phyloP scores from a whole-genome alignment of 2,888 invertebrate species.

The Torymus texanus region DNA sequence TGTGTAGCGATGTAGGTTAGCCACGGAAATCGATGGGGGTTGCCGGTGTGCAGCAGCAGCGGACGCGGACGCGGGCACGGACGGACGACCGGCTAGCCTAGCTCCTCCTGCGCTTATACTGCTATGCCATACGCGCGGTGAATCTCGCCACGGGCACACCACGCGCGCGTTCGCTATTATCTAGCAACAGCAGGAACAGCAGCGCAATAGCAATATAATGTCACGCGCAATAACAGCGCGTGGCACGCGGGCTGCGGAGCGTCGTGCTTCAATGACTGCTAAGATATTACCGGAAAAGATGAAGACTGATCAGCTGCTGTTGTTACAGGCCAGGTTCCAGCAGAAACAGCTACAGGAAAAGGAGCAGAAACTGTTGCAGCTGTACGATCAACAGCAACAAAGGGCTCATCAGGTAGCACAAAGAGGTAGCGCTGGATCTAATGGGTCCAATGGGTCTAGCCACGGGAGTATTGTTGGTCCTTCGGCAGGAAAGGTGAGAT shows the following conservation, averaged over 20 bases:
- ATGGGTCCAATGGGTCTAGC: constrained; percentile 72
- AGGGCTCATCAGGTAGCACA: constrained; percentile 80
- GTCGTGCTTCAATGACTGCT: not conserved
- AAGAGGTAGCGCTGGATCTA: constrained; percentile 76
- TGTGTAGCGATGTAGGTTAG: constrained; percentile 62
- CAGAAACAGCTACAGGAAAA: constrained; percentile 89
- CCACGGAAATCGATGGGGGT: constrained; percentile 65
- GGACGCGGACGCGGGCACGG: no score
- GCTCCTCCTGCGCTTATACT: no score
- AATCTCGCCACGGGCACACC: no score
- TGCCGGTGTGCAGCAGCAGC: not conserved
- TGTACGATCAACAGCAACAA: constrained; percentile 83
- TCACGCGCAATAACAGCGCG: not conserved
- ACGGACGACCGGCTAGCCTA: no score
- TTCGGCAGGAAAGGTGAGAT: constrained; percentile 20
- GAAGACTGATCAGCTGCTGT: constrained; percentile 10
- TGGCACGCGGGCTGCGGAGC: not conserved
- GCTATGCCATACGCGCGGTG: no score
- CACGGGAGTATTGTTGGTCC: constrained; percentile 50
- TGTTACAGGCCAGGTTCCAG: constrained; percentile 86
- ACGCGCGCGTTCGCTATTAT: no score
- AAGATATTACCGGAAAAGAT: not conserved
- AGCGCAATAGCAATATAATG: not conserved
- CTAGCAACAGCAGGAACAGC: no score
- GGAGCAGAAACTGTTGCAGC: constrained; percentile 84